Conservation (phyloP, 1,140 invertebrate species). For the Microplitis demolitor region DNA sequence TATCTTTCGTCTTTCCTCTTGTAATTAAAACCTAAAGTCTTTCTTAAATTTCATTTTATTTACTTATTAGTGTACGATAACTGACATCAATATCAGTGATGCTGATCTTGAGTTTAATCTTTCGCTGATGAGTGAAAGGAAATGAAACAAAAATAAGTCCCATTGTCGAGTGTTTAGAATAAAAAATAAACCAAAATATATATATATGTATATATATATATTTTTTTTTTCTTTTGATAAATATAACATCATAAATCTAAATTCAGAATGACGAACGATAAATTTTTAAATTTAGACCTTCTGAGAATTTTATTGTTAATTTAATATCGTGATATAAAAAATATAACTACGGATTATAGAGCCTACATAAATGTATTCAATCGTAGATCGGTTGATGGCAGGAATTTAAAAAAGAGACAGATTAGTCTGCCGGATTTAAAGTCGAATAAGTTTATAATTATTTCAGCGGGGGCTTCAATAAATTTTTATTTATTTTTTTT, state of each 20-base stretch:
- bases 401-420: not conserved
- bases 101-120: not conserved
- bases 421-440: not conserved
- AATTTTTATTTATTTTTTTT: not conserved
- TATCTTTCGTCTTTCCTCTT: not conserved
- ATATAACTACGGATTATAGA: not conserved
- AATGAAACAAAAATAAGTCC: not conserved
- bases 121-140: not conserved
- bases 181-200: not conserved
- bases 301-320: slow-evolving; percentile 7
- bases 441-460: not conserved
- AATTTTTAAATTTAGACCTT: not conserved
- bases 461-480: not conserved
- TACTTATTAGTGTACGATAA: too few relatives aligned
- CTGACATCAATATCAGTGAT: too few relatives aligned
- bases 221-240: not conserved
- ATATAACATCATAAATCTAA: not conserved
- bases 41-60: not conserved
- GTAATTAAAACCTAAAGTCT: not conserved
- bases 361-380: not conserved
- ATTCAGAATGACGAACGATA: too few relatives aligned
- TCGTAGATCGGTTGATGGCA: not conserved
- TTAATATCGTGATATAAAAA: not conserved
- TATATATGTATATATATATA: not conserved
- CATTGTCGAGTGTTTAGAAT: too few relatives aligned